Evolutionary conservation across 2,797 vertebrate genomes (phyloP).

Genomic region (Platyrinchus mystaceus): DNA sequence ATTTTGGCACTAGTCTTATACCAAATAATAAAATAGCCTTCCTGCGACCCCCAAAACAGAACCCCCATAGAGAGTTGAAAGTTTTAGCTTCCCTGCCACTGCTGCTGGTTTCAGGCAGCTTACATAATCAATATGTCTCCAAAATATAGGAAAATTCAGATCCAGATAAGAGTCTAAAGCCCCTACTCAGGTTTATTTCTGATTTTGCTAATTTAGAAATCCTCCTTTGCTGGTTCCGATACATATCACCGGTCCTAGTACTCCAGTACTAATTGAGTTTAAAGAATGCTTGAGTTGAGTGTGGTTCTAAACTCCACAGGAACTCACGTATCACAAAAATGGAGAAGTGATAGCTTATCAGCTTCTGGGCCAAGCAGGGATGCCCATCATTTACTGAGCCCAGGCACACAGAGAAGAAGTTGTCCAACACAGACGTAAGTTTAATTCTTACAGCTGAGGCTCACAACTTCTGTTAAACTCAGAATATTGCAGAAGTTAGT

Average conservation of each 20-base stretch:
- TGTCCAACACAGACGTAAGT: neutral
- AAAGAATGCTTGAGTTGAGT: neutral
- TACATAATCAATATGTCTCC: neutral
- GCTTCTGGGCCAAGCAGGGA: neutral
- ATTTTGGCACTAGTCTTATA: neutral
- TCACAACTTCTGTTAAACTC: neutral
- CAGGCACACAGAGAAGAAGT: neutral
- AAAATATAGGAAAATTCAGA: neutral
- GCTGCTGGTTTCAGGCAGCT: neutral
- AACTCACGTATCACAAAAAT: neutral
- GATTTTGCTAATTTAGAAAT: neutral
- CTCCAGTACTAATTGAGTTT: neutral
- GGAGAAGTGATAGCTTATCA: neutral
- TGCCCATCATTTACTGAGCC: neutral
- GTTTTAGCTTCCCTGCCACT: neutral
- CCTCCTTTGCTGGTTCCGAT: neutral
- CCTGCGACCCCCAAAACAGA: neutral
- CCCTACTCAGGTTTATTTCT: neutral
- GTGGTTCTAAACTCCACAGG: neutral
- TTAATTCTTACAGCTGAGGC: neutral
- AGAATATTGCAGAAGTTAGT: neutral
- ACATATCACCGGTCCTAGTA: neutral
- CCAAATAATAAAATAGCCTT: neutral
- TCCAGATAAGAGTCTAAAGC: neutral
- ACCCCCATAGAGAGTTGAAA: neutral